Evolutionary conservation across 1,140 invertebrate species (phyloP).

Genomic region (Drosophila teissieri): DNA sequence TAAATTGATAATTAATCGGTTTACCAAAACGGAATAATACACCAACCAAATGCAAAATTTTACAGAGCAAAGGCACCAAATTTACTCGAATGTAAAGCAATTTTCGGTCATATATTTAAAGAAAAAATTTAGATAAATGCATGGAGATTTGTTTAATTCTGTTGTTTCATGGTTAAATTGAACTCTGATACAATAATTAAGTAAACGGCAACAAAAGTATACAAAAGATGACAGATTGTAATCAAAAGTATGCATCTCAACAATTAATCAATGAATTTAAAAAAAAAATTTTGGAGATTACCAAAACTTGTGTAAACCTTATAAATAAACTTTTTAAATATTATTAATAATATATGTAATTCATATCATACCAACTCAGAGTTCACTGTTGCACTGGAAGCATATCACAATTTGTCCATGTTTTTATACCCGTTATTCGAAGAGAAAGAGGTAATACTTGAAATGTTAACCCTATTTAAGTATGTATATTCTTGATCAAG

Average conservation of each 20-base stretch:
- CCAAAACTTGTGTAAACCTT: background rate
- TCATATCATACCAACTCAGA: conserved; percentile 62
- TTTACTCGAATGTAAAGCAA: background rate
- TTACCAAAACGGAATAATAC: background rate
- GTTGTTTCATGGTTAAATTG: background rate
- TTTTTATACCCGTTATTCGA: too few relatives aligned
- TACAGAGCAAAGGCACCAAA: background rate
- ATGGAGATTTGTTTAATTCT: background rate
- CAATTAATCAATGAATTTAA: conserved; percentile 6
- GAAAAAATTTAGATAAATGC: background rate
- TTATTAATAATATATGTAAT: conserved; percentile 43
- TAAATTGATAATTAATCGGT: background rate
- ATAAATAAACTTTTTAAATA: conserved; percentile 31
- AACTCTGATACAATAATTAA: background rate
- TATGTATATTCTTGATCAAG: too few relatives aligned
- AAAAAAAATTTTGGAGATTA: conserved; percentile 1
- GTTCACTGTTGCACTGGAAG: conserved; percentile 3
- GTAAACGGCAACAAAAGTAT: background rate
- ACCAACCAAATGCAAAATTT: background rate
- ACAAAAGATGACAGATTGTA: background rate
- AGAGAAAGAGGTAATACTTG: too few relatives aligned
- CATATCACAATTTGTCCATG: conserved; percentile 17
- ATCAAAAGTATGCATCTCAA: conserved; percentile 5
- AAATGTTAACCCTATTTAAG: too few relatives aligned
- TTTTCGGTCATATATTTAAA: conserved; percentile 1